Evolutionary conservation across 2,113 vertebrate species (phyloP).

Genomic region (Cromileptes altivelis): DNA sequence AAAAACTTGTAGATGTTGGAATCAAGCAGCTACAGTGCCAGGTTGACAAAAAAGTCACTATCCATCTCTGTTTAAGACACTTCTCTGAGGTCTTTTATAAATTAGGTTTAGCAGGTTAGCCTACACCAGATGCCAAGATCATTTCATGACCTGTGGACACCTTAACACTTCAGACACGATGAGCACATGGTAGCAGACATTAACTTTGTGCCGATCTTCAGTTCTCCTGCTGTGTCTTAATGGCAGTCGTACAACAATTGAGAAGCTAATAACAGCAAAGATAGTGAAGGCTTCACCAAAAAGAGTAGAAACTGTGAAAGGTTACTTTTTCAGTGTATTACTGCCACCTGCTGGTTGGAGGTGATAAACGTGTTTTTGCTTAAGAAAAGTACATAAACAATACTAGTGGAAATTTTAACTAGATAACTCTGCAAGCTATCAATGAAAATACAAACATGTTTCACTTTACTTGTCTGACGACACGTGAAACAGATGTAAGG

Average conservation of each 20-base stretch:
- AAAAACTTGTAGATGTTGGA: no score
- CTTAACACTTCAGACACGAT: no score
- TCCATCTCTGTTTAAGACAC: neutral
- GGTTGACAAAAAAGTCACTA: no score
- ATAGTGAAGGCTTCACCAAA: no score
- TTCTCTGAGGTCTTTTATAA: neutral
- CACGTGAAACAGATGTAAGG: no score
- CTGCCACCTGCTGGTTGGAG: conserved; percentile 7
- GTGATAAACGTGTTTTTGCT: neutral
- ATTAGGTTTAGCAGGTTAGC: neutral
- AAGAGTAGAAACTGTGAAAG: neutral
- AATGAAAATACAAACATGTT: neutral
- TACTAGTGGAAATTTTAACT: neutral
- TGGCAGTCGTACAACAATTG: neutral
- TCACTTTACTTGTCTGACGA: neutral
- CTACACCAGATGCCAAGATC: no score
- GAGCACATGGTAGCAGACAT: neutral
- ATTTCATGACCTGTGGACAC: neutral
- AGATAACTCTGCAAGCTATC: neutral
- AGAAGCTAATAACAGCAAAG: neutral
- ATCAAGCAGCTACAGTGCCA: no score
- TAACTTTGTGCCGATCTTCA: neutral
- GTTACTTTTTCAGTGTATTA: neutral
- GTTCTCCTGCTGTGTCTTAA: neutral
- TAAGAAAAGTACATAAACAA: neutral